Evolutionary conservation across 2,797 vertebrate species (phyloP).

Genomic region (Nasua narica): DNA sequence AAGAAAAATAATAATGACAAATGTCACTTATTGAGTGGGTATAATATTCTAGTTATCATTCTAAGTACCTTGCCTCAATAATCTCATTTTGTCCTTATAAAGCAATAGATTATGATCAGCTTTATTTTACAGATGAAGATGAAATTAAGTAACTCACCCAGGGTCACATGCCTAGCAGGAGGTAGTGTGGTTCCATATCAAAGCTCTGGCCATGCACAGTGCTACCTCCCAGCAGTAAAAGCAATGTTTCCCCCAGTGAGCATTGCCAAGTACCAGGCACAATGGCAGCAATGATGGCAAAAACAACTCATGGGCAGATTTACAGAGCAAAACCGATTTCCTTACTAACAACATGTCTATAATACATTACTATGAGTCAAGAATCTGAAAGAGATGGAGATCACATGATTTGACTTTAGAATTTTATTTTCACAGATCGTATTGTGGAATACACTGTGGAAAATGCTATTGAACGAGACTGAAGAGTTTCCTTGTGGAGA

Average conservation of each 20-base stretch:
- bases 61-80: background rate
- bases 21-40: background rate
- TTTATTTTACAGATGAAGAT: background rate
- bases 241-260: background rate
- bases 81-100: background rate
- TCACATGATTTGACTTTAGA: background rate
- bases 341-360: background rate
- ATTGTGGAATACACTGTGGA: background rate
- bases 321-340: background rate
- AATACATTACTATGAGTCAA: background rate
- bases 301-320: background rate
- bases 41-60: background rate
- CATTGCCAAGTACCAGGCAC: background rate
- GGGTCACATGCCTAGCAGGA: background rate
- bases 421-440: background rate
- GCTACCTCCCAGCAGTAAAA: background rate
- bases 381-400: background rate
- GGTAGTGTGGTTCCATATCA: rapidly evolving
- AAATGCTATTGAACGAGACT: background rate
- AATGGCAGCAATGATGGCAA: background rate
- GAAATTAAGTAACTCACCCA: background rate
- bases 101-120: background rate
- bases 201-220: rapidly evolving
- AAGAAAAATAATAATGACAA: background rate
- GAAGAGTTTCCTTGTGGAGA: background rate